These are phyloP conservation scores for Rhamphomyia laevipes DNA, from an alignment of 2,888 invertebrate species.

Conservation along the genomic window DNA sequence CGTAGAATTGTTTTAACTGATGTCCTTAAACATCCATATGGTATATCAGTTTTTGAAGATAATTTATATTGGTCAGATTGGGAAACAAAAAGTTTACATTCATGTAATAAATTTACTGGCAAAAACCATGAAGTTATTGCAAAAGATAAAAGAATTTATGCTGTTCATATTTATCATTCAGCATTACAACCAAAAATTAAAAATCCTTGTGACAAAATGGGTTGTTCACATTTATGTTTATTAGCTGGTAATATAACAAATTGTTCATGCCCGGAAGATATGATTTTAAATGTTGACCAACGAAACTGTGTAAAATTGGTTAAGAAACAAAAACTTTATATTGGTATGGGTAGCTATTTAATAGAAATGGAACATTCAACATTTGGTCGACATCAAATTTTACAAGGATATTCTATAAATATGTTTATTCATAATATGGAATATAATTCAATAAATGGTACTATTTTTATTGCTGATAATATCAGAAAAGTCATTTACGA, in stretches of 20 bases:
- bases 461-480: conserved; percentile 42
- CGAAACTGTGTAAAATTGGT: conserved; percentile 45
- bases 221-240: conserved; percentile 70
- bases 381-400: conserved; percentile 52
- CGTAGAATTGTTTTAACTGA: conserved; percentile 48
- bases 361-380: conserved; percentile 51
- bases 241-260: conserved; percentile 45
- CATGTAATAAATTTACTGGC: conserved; percentile 66
- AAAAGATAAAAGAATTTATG: conserved; percentile 39
- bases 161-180: conserved; percentile 65
- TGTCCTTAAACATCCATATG: conserved; percentile 68
- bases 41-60: conserved; percentile 78
- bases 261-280: conserved; percentile 70
- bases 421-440: conserved; percentile 53
- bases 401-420: conserved; percentile 38
- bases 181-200: conserved; percentile 42
- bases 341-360: conserved; percentile 46
- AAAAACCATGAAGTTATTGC: conserved; percentile 46
- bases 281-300: conserved; percentile 43
- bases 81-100: conserved; percentile 60
- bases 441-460: conserved; percentile 48
- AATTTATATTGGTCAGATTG: conserved; percentile 85
- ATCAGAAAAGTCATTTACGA: conserved; percentile 37
- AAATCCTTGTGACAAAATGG: conserved; percentile 51
- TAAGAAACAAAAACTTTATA: conserved; percentile 28